Percentiles rank a stretch among this genome's conserved stretches.
phyloP scores from a whole-genome alignment of 2,888 invertebrate species.

The Blomia tropicalis region DNA sequence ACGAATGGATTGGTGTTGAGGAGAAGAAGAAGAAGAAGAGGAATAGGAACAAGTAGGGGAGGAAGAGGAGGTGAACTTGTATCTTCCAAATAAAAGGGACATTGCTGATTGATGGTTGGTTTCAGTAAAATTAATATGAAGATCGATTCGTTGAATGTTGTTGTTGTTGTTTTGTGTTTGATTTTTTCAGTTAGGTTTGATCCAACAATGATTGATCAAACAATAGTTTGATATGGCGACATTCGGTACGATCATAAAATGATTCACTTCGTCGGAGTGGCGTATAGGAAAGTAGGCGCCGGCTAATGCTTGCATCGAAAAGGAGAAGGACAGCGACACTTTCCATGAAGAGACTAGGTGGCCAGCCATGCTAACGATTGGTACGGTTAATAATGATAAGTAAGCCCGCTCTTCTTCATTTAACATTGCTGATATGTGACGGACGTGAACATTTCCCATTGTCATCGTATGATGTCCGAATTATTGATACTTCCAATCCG shows the following conservation, averaged over 20 bases:
- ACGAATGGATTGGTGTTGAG: too few relatives aligned
- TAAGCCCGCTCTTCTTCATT: conserved; percentile 1
- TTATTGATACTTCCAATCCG: too few relatives aligned
- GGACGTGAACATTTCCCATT: neutral
- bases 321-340: neutral
- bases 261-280: conserved; percentile 6
- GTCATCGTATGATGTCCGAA: neutral
- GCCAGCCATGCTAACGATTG: neutral
- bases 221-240: neutral
- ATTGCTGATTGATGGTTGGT: too few relatives aligned
- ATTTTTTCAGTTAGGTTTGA: neutral
- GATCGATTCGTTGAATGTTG: neutral
- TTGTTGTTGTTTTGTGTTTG: too few relatives aligned
- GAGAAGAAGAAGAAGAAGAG: too few relatives aligned
- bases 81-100: too few relatives aligned
- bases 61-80: too few relatives aligned
- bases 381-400: conserved; percentile 4
- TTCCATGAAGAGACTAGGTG: conserved; percentile 6
- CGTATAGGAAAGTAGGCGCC: conserved; percentile 1
- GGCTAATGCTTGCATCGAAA: conserved; percentile 10
- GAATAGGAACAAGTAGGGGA: too few relatives aligned
- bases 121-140: too few relatives aligned
- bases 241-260: neutral
- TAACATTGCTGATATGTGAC: neutral
- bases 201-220: neutral